Conservation (phyloP, 2,888 invertebrate genomes). For the Tubulanus polymorphus region DNA sequence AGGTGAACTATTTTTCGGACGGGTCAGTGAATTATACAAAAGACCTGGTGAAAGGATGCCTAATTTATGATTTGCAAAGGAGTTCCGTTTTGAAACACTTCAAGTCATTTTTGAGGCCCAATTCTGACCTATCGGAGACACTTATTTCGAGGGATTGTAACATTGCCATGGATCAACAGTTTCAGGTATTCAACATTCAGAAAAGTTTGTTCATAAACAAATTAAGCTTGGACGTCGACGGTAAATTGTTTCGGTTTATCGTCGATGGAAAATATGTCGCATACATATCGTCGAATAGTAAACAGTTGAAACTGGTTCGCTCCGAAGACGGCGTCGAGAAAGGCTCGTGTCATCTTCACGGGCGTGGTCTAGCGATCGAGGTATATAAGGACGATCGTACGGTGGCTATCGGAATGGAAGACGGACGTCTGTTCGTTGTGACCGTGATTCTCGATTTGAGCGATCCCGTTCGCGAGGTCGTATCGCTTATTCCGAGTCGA, state of each 20-base stretch:
- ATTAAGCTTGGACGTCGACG: slow-evolving; percentile 16
- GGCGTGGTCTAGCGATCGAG: slow-evolving; percentile 27
- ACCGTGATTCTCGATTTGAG: slow-evolving; percentile 31
- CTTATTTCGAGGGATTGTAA: slow-evolving; percentile 25
- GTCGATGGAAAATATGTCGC: slow-evolving; percentile 35
- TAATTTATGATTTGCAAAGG: slow-evolving; percentile 30
- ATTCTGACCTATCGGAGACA: slow-evolving; percentile 20
- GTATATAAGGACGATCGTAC: slow-evolving; percentile 38
- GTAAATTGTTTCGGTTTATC: slow-evolving; percentile 20
- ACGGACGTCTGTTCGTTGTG: slow-evolving; percentile 38
- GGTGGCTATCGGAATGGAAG: slow-evolving; percentile 37
- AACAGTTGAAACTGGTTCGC: slow-evolving; percentile 28
- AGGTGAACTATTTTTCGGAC: slow-evolving; percentile 18
- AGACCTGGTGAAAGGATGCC: slow-evolving; percentile 26
- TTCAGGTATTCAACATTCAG: slow-evolving; percentile 22
- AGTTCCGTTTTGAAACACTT: slow-evolving; percentile 25
- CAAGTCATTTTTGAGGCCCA: slow-evolving; percentile 22
- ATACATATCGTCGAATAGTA: slow-evolving; percentile 26
- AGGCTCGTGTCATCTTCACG: slow-evolving; percentile 27
- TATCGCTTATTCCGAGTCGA: slow-evolving; percentile 28
- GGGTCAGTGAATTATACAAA: slow-evolving; percentile 25
- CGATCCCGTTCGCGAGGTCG: slow-evolving; percentile 33
- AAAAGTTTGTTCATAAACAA: background rate
- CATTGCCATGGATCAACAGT: slow-evolving; percentile 25
- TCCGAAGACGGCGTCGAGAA: slow-evolving; percentile 22